Evolutionary conservation across 35 echinoderm and acorn worm species (phyloP), one percentile per base, ranked within the genome.

Genomic region (Ptychodera flava): DNA sequence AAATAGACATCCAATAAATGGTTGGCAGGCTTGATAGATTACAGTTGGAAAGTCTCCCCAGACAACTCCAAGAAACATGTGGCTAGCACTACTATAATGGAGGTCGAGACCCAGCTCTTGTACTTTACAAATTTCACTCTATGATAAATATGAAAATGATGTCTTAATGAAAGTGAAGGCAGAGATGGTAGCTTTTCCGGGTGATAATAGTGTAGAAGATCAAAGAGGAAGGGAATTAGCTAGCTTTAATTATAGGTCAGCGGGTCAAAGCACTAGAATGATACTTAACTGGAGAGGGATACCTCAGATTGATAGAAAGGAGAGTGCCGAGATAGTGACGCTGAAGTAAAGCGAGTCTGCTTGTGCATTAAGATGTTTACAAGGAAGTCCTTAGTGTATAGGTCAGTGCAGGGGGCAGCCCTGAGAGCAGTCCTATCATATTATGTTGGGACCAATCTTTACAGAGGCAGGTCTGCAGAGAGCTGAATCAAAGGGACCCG

Each of bases 141-240:
- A 64, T 64, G 45, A 64, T 64, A 64, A 64, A 64, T 64, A 64
- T 64, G 45, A 64, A 64, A 64, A 64, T 64, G 45, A 64, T 64
- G n/a, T n/a, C n/a, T n/a, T n/a, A n/a, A n/a, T n/a, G n/a, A n/a
- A n/a, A n/a, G n/a, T n/a, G 45, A 22, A 64, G 45, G 45, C 22
- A 64, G 45, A 64, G 45, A 22, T 64, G 45, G 45, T 12, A 64
- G 6, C 6, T 64, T 12, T 6, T 12, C 45, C 22, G 6, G 45
- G 45, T 64, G 45, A 64, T 64, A 64, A 64, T 22, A 64, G 6
- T 64, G 45, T 22, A 64, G 6, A 12, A 64, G 45, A 64, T 64
- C 45, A 64, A 64, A 64, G 45, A 64, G 45, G 22, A 64, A 64
- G 22, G 45, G 45, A 64, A 64, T 64, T 64, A 64, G 45, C 45